These are phyloP conservation scores for Aegithalos caudatus DNA, from an alignment of 2,113 vertebrate species.

Conservation along the genomic window DNA sequence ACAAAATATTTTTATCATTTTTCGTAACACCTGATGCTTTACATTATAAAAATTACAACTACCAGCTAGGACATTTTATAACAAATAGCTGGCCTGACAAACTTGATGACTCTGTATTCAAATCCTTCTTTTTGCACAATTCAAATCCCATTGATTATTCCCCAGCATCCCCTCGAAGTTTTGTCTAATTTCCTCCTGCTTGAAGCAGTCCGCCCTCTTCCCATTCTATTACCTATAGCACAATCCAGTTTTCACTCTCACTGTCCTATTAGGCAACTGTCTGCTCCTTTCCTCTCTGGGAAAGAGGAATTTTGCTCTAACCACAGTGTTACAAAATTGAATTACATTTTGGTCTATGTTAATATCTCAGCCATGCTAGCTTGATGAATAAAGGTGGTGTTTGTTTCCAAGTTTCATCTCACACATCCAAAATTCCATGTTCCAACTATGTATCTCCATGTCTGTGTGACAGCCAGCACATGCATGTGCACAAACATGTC, in stretches of 20 bases:
- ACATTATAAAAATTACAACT: not conserved
- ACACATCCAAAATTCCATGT: not conserved
- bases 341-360: not conserved
- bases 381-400: not conserved
- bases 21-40: not conserved
- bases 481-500: not conserved
- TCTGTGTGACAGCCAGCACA: not conserved
- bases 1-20: not conserved
- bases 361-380: not conserved
- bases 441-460: not conserved
- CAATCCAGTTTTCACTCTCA: not conserved
- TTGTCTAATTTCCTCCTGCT: not conserved
- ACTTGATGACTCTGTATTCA: not conserved
- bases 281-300: not conserved
- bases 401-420: not conserved
- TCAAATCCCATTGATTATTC: not conserved
- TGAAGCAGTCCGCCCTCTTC: not conserved
- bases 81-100: not conserved
- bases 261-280: not conserved
- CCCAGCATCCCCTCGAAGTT: not conserved
- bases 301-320: not conserved
- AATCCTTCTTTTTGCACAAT: not conserved
- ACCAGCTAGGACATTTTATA: not conserved
- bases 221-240: not conserved
- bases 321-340: not conserved